Conservation (phyloP, 2,888 invertebrate genomes). For the Mechanitis messenoides region DNA sequence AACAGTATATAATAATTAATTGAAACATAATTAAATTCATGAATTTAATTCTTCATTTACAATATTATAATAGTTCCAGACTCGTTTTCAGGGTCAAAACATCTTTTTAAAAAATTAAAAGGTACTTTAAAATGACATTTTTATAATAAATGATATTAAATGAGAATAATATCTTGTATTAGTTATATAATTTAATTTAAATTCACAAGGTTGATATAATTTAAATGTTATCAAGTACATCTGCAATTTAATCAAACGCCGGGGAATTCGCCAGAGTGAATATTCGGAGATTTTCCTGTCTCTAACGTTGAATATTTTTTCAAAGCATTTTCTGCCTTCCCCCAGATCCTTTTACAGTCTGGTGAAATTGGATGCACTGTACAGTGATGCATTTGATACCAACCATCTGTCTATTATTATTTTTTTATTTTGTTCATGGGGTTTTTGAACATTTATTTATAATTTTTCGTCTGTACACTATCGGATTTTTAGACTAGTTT, state of each 20-base stretch:
- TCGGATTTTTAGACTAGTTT: too few relatives aligned
- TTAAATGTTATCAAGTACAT: slow-evolving; percentile 23
- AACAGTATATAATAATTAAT: too few relatives aligned
- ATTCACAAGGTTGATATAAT: not conserved
- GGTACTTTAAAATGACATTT: too few relatives aligned
- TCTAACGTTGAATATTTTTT: slow-evolving; percentile 24
- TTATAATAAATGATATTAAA: too few relatives aligned
- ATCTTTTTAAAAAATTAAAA: too few relatives aligned
- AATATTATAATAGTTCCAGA: too few relatives aligned
- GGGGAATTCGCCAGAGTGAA: not conserved
- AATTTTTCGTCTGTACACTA: too few relatives aligned
- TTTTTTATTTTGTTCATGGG: not conserved
- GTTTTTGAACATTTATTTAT: not conserved
- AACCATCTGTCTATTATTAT: not conserved
- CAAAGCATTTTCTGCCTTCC: slow-evolving; percentile 30
- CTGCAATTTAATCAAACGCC: slow-evolving; percentile 31
- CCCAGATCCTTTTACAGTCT: slow-evolving; percentile 40
- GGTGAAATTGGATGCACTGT: slow-evolving; percentile 60
- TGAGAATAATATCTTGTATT: too few relatives aligned
- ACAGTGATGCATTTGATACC: slow-evolving; percentile 35
- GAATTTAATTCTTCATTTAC: too few relatives aligned
- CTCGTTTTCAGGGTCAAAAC: too few relatives aligned
- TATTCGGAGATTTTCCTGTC: slow-evolving; percentile 20
- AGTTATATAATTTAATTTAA: too few relatives aligned
- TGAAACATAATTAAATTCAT: too few relatives aligned